These are phyloP conservation scores for Xiphorhynchus erythropygius DNA, from an alignment of 2,797 vertebrate species.

Conservation along the genomic window DNA sequence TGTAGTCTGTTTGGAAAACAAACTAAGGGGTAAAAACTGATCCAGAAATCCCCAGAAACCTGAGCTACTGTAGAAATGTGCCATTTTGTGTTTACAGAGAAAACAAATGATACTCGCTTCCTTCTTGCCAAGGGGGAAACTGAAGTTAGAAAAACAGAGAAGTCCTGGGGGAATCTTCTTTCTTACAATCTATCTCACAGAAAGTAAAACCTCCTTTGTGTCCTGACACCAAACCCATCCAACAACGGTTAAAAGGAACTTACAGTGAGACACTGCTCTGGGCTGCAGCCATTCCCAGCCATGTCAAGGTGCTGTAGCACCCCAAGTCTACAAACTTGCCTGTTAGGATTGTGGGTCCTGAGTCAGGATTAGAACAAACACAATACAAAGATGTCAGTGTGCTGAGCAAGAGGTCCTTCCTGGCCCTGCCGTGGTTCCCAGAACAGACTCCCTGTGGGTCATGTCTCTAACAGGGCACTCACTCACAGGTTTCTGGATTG, in stretches of 20 bases:
- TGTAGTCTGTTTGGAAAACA: background rate
- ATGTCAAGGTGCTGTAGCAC: background rate
- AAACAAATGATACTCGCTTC: background rate
- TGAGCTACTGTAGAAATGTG: background rate
- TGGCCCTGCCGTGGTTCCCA: background rate
- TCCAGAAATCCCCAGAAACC: background rate
- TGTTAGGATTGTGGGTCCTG: background rate
- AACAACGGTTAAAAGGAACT: background rate
- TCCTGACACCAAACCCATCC: background rate
- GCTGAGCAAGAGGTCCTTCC: background rate
- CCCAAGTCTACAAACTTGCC: background rate
- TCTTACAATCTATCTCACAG: background rate
- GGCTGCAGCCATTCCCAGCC: background rate
- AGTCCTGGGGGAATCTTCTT: background rate
- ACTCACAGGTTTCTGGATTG: background rate
- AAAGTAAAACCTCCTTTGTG: background rate
- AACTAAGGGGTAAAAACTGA: background rate
- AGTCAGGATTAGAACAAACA: background rate
- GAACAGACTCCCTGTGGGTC: background rate
- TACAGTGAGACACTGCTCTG: background rate
- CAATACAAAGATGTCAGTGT: background rate
- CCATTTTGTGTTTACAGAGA: background rate
- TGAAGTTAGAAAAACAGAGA: background rate
- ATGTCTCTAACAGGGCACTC: background rate
- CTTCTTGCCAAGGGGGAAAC: background rate